These are phyloP conservation scores for Choloepus didactylus DNA, from an alignment of 2,797 vertebrate species.

Conservation along the genomic window DNA sequence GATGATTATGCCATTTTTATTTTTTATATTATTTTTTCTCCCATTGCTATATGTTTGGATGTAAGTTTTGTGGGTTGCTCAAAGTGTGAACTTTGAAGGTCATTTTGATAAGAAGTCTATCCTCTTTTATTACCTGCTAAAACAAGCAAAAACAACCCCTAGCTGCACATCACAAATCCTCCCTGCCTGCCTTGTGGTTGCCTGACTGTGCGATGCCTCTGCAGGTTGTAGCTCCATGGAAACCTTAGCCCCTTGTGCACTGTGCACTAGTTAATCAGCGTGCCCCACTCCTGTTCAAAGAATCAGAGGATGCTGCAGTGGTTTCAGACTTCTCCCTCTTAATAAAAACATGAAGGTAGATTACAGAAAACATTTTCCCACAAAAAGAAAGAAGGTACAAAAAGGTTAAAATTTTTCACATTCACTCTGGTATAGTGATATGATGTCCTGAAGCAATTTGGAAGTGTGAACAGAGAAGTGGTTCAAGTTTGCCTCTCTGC, in stretches of 20 bases:
- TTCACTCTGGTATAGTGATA: background rate
- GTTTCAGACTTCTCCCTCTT: background rate
- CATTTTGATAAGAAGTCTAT: background rate
- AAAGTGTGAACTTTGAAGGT: background rate
- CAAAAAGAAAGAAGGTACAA: background rate
- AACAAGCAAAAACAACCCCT: background rate
- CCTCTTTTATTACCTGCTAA: background rate
- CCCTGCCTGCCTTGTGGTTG: too few species aligned
- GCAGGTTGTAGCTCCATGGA: too few species aligned
- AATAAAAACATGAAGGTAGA: background rate
- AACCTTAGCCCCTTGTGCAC: fast-evolving
- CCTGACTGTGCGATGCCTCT: background rate
- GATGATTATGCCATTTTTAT: background rate
- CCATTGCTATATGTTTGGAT: background rate
- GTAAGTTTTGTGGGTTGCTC: background rate
- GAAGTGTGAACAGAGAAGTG: too few species aligned
- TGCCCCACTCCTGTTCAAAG: background rate
- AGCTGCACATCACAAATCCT: background rate
- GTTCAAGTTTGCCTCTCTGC: fast-evolving
- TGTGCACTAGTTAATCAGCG: fast-evolving
- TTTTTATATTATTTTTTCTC: background rate
- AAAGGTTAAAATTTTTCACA: background rate
- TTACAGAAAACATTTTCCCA: background rate
- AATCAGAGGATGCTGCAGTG: background rate
- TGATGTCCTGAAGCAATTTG: background rate